Evolutionary conservation across 2,888 invertebrate genomes (phyloP), one percentile per base, ranked within the genome.

Genomic region (Labia minor): DNA sequence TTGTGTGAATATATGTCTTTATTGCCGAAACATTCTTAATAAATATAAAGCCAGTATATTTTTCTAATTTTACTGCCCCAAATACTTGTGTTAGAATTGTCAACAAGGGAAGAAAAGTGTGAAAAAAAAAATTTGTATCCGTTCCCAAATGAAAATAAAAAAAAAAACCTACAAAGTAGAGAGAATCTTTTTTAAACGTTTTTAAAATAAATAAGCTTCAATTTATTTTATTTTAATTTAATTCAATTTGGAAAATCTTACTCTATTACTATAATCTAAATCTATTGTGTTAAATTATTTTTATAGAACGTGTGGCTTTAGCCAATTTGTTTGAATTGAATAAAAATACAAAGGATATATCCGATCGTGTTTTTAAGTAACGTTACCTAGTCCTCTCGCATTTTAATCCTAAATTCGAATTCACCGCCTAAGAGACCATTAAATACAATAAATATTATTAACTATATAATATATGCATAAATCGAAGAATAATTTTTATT

Each of bases 1-100:
- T 49, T 49, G 49, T 49, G 49, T 49, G 49, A 49, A 49, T 49
- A 49, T 49, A 49, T 49, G 49, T 49, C 49, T 49, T 49, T 49
- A 49, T 49, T 49, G 49, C 49, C 49, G 49, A 49, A 49, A 49
- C 49, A 49, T 49, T 49, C 49, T 49, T 49, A 49, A 49, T 49
- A 49, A 49, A 49, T 49, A 49, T n/a, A 49, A 49, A 49, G 49
- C 49, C 49, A 49, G 14, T 4, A 8, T 14, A 8, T 8, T 49
- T 49, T 49, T 49, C 14, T 14, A 8, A 49, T 49, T 49, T 26
- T 49, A 49, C 16, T 49, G 49, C 49, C 49, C 49, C 14, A 11
- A 49, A 49, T n/a, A 49, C 49, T 49, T 49, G 16, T n/a, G n/a
- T 49, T 49, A 8, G 26, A 26, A 26, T 26, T 26, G 3, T 26